phyloP scores from a whole-genome alignment of 2,888 invertebrate species.

The Trypoxylon attenuatum region DNA sequence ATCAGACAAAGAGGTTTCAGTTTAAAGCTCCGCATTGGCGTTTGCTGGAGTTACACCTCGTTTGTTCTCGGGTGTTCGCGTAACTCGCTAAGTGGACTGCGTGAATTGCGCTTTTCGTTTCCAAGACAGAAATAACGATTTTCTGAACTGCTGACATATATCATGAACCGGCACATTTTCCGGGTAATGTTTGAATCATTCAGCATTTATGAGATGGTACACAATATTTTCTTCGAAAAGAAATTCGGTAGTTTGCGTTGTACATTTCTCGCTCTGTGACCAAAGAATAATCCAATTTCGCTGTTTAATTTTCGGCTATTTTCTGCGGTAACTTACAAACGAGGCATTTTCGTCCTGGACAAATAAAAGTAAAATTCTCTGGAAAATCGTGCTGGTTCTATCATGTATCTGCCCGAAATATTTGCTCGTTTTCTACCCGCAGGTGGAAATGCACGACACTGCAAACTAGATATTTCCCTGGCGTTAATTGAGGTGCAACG shows the following conservation, averaged over 20 bases:
- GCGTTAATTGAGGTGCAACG: conserved; percentile 4
- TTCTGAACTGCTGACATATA: neutral
- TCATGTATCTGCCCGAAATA: neutral
- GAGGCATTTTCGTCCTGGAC: neutral
- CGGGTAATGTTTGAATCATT: no score
- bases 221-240: no score
- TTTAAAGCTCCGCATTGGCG: neutral
- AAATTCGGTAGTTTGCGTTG: no score
- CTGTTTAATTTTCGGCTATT: neutral
- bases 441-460: neutral
- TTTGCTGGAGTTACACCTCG: neutral
- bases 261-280: no score
- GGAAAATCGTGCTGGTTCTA: neutral
- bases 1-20: neutral
- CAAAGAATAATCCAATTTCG: neutral
- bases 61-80: neutral
- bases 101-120: neutral
- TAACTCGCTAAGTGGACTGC: neutral
- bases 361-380: neutral
- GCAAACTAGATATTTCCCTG: conserved; percentile 2
- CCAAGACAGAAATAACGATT: neutral
- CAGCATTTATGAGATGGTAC: no score
- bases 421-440: neutral
- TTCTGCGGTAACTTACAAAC: neutral
- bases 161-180: neutral